phyloP scores from a whole-genome alignment of 2,797 vertebrate species.

The Poecilia gillii region DNA sequence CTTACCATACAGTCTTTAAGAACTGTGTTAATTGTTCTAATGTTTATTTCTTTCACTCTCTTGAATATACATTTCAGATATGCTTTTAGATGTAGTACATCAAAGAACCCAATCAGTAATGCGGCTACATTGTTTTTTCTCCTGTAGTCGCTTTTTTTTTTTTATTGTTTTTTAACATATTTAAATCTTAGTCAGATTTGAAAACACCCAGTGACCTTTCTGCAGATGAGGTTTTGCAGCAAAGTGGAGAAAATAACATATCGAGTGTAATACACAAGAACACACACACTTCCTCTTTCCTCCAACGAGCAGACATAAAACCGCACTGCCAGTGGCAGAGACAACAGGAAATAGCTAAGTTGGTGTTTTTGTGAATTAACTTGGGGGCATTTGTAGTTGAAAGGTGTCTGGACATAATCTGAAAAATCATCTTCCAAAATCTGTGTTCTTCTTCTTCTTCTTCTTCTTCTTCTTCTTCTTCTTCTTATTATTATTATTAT shows the following conservation, averaged over 20 bases:
- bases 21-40: neutral
- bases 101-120: neutral
- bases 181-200: neutral
- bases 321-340: constrained; percentile 31
- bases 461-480: neutral
- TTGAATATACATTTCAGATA: neutral
- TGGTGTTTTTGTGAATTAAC: constrained; percentile 37
- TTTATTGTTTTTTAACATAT: neutral
- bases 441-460: neutral
- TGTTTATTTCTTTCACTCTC: neutral
- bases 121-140: neutral
- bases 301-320: constrained; percentile 21
- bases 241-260: neutral
- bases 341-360: constrained; percentile 40
- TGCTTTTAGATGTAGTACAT: neutral
- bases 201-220: neutral
- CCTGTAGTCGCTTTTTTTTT: neutral
- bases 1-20: neutral
- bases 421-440: neutral
- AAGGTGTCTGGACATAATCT: neutral
- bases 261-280: constrained; percentile 10
- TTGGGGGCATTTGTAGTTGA: neutral
- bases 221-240: constrained; percentile 2
- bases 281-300: constrained; percentile 39
- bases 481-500: too few species aligned